Base-by-base conservation (phyloP, 2,888 invertebrate genomes). In the Argyra leucocephala region DNA sequence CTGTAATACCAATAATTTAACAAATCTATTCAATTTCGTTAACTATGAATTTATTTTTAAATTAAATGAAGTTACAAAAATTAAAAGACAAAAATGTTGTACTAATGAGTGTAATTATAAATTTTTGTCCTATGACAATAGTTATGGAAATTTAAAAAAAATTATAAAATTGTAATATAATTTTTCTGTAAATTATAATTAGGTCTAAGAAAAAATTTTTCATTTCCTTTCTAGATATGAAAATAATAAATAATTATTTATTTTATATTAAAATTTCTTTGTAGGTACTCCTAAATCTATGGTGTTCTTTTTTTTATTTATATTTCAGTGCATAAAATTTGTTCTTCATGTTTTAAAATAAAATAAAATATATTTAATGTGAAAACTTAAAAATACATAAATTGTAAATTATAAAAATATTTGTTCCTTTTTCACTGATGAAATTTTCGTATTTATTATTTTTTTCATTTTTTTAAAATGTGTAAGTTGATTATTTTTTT, bases 181-280 rank as follows among this genome's bases (percentile, higher is more conserved):
- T 48, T 48, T 48, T 48, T 48, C 48, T 48, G 48, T 48, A 48
- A 48, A 48, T 48, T 48, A 18, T 18, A 48, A 12, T 48, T 18
- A 48, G 5, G 10, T 31, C 2, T 48, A 48, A 48, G 48, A 48
- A 48, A n/a, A n/a, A n/a, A 18, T 48, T 48, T 48, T 48, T 48
- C 48, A 48, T 48, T 48, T 48, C 48, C 48, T 48, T n/a, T 48
- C 18, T 48, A 48, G 48, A 48, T 48, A 48, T 48, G 12, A 12
- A 37, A 37, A 37, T 9, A 48, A n/a, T 18, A 48, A 18, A 9
- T 18, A 48, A 48, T 48, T 48, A 48, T 48, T 48, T 48, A 48
- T 48, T 48, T 48, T 48, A 48, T 48, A 48, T 48, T 48, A 48
- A 48, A 48, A 48, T 48, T 48, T 48, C 48, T 48, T 48, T 48